These are phyloP conservation scores for Athetis lepigone DNA, from an alignment of 2,888 invertebrate species.

Conservation along the genomic window DNA sequence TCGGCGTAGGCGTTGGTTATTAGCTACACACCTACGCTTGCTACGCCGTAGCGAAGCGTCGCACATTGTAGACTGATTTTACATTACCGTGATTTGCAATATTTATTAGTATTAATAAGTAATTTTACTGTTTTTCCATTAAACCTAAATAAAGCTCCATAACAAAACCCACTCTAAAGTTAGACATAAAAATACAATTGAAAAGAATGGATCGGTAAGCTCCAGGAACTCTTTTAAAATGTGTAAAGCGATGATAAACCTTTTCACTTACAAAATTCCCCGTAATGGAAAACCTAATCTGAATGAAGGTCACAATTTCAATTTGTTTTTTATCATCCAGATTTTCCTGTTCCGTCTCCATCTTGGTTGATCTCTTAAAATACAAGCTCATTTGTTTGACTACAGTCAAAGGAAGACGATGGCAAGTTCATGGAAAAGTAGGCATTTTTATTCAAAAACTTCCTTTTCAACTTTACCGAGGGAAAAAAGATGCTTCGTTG, in stretches of 20 bases:
- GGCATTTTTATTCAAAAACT: constrained; percentile 51
- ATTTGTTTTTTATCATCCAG: constrained; percentile 46
- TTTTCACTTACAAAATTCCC: constrained; percentile 17
- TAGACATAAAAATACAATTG: background rate
- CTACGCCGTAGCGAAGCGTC: constrained; percentile 3
- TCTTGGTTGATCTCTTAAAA: constrained; percentile 55
- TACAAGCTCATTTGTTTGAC: constrained; percentile 58
- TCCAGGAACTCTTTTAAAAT: constrained; percentile 20
- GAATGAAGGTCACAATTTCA: constrained; percentile 51
- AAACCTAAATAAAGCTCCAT: too few relatives aligned
- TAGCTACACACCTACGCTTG: constrained; percentile 4
- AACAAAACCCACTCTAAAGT: background rate
- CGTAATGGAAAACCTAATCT: constrained; percentile 51
- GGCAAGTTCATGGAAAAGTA: constrained; percentile 55
- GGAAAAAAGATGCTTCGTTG: constrained; percentile 57
- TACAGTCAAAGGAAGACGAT: constrained; percentile 51
- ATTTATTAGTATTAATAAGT: too few relatives aligned
- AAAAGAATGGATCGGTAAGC: background rate
- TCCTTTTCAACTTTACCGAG: constrained; percentile 49
- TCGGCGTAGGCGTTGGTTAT: constrained; percentile 1
- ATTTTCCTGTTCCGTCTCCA: constrained; percentile 46
- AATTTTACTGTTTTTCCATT: too few relatives aligned
- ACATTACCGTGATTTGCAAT: too few relatives aligned
- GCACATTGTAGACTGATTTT: background rate
- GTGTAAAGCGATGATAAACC: constrained; percentile 26